Percentiles rank a stretch among this genome's conserved stretches.
phyloP scores from a whole-genome alignment of 1,140 invertebrate species.

The Drosophila tropicalis region DNA sequence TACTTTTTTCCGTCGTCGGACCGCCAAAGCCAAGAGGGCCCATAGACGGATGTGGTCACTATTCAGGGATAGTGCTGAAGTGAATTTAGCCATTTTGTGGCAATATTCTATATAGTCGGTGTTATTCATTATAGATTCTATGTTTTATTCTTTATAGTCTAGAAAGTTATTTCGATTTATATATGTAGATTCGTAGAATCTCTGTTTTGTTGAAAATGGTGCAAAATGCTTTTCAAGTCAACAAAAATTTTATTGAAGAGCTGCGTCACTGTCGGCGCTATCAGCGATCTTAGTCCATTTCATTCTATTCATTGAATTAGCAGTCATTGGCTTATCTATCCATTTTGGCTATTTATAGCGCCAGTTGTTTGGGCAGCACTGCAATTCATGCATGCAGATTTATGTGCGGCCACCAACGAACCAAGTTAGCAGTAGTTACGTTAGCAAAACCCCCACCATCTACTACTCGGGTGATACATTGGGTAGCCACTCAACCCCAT shows the following conservation, averaged over 20 bases:
- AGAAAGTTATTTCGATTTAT: no score
- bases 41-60: neutral
- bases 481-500: conserved; percentile 16
- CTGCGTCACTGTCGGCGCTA: neutral
- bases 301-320: neutral
- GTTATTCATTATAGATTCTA: no score
- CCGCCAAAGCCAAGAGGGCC: neutral
- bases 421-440: conserved; percentile 34
- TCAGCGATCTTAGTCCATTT: neutral
- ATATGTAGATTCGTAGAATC: no score
- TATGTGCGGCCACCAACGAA: conserved; percentile 51
- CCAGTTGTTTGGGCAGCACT: conserved; percentile 30
- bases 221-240: neutral
- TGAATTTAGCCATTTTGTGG: conserved; percentile 1
- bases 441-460: conserved; percentile 4
- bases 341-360: conserved; percentile 46
- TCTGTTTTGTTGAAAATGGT: no score
- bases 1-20: neutral
- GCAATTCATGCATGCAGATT: conserved; percentile 47
- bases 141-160: no score
- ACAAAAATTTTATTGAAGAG: neutral
- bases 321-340: conserved; percentile 11
- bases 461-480: no score
- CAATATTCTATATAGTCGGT: neutral
- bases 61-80: neutral